Percentiles rank a stretch among this genome's conserved stretches.
Conservation (phyloP, 2,888 invertebrate species). For the Trachelus stipa region DNA sequence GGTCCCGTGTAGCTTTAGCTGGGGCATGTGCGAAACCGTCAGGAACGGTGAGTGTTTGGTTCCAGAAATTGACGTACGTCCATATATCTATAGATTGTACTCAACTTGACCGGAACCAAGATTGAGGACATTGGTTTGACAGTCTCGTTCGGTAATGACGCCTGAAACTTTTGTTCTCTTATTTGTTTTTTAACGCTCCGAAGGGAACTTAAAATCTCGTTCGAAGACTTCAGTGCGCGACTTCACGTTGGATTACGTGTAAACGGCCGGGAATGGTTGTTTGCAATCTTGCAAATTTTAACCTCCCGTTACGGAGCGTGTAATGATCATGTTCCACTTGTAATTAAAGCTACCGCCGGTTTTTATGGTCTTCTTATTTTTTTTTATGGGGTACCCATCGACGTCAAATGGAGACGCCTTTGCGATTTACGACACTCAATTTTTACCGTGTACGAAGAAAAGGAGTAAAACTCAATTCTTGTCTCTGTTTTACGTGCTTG, state of each 20-base stretch:
- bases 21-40: not conserved
- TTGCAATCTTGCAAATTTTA: not conserved
- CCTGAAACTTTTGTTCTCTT: not conserved
- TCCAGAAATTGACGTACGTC: not conserved
- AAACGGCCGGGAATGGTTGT: not conserved
- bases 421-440: not conserved
- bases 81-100: not conserved
- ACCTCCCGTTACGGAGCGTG: not conserved
- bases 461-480: not conserved
- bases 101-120: not conserved
- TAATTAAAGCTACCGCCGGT: not conserved
- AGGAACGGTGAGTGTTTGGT: constrained; percentile 2
- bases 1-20: not conserved
- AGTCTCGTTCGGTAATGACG: not conserved
- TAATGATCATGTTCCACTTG: not conserved
- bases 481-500: not conserved
- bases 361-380: not conserved
- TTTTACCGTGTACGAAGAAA: not conserved
- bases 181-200: not conserved
- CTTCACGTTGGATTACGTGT: not conserved
- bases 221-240: not conserved
- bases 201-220: not conserved
- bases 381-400: not conserved
- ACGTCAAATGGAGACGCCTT: not conserved
- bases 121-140: not conserved